Conservation (phyloP, 2,888 invertebrate species). For the Diarsia rubi region DNA sequence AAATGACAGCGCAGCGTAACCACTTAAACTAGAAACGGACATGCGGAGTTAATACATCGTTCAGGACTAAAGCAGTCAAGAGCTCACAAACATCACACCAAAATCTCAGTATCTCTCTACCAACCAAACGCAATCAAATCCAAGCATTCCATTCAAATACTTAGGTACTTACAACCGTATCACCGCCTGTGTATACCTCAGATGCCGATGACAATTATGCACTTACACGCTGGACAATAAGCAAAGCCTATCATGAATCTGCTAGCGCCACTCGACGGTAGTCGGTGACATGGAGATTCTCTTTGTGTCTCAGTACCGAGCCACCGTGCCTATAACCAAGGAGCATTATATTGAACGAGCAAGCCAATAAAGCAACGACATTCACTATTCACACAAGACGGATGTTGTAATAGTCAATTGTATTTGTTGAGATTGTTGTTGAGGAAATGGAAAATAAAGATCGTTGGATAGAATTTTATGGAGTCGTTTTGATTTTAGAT, state of each 20-base stretch:
- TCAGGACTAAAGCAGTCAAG: background rate
- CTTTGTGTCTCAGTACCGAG: constrained; percentile 75
- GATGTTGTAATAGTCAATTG: constrained; percentile 57
- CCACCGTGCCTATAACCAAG: constrained; percentile 61
- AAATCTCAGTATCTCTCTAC: background rate
- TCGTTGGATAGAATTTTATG: constrained; percentile 30
- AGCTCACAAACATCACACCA: background rate
- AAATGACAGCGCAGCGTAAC: background rate
- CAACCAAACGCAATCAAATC: background rate
- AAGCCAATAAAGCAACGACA: constrained; percentile 68
- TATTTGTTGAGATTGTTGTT: constrained; percentile 52
- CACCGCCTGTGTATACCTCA: constrained; percentile 2
- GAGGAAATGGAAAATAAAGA: constrained; percentile 54
- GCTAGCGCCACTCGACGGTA: constrained; percentile 80
- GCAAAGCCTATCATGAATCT: constrained; percentile 80
- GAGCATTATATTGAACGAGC: constrained; percentile 74
- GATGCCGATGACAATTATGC: constrained; percentile 77
- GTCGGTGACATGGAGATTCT: constrained; percentile 79
- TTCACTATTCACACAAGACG: constrained; percentile 68
- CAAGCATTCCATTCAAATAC: constrained; percentile 8
- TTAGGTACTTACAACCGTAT: constrained; percentile 14
- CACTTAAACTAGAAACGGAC: background rate
- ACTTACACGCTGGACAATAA: constrained; percentile 80
- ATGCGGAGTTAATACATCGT: too few species aligned
- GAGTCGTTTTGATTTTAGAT: constrained; percentile 14